phyloP scores from a whole-genome alignment of 2,113 vertebrate species.

The Pleuronectes platessa region DNA sequence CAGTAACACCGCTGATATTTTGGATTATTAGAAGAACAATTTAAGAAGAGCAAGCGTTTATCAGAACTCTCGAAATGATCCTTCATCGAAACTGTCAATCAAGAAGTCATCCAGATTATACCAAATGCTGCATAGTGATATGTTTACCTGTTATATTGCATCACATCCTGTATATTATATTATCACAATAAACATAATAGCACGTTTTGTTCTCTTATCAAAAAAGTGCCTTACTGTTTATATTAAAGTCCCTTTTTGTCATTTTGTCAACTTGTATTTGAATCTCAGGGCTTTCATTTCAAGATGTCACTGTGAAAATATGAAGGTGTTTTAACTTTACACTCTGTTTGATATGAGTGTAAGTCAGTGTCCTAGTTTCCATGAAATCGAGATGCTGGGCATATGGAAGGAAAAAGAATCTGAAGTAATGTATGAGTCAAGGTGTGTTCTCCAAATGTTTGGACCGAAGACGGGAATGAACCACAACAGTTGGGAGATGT shows the following conservation, averaged over 20 bases:
- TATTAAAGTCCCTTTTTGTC: background rate
- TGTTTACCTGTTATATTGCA: background rate
- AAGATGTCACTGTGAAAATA: constrained; percentile 44
- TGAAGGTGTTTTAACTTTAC: constrained; percentile 5
- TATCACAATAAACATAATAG: background rate
- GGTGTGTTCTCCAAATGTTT: constrained; percentile 36
- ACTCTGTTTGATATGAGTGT: background rate
- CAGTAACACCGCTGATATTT: background rate
- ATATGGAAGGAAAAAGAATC: background rate
- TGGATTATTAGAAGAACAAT: background rate
- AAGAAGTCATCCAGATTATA: background rate
- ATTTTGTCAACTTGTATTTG: background rate
- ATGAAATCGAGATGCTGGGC: constrained; percentile 22
- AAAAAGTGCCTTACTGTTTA: constrained; percentile 11
- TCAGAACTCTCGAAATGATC: no score
- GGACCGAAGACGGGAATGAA: constrained; percentile 62
- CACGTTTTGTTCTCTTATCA: background rate
- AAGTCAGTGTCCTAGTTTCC: background rate
- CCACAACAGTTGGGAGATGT: constrained; percentile 5
- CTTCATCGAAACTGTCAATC: background rate
- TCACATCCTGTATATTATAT: background rate
- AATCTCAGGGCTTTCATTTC: constrained; percentile 56
- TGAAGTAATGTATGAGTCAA: constrained; percentile 7
- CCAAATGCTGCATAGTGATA: background rate
- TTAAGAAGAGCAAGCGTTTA: background rate